phyloP scores from a whole-genome alignment of 2,113 vertebrate species.

The Hippocampus zosterae region DNA sequence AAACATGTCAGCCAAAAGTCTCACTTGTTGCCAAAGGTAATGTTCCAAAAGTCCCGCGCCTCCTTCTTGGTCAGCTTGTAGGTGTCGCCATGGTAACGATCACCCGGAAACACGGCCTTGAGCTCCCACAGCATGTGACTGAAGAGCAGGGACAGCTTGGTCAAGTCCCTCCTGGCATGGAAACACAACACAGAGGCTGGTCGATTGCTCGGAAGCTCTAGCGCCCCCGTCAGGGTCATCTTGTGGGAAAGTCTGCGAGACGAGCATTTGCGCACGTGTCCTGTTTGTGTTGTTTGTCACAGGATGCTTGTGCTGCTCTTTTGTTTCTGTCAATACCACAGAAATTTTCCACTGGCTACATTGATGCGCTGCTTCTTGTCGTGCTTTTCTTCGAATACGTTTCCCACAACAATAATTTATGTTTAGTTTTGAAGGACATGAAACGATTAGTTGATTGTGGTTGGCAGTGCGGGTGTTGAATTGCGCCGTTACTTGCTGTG shows the following conservation, averaged over 20 bases:
- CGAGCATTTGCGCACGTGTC: too few species aligned
- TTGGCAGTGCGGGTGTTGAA: too few species aligned
- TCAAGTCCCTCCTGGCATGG: constrained; percentile 75
- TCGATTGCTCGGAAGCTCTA: neutral
- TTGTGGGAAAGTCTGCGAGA: too few species aligned
- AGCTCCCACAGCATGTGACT: constrained; percentile 83
- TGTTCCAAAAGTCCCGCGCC: constrained; percentile 79
- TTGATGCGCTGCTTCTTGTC: too few species aligned
- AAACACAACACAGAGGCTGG: neutral
- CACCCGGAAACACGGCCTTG: constrained; percentile 72
- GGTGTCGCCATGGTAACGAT: constrained; percentile 71
- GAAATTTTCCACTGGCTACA: constrained; percentile 67
- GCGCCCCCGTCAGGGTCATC: neutral
- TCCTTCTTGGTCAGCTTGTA: constrained; percentile 70
- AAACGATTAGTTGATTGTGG: too few species aligned
- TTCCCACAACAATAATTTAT: too few species aligned
- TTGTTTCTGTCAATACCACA: constrained; percentile 46
- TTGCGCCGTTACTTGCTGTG: too few species aligned
- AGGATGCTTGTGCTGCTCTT: constrained; percentile 64
- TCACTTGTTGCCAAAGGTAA: constrained; percentile 74
- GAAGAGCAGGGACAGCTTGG: constrained; percentile 83
- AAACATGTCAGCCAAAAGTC: neutral
- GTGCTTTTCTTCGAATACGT: too few species aligned
- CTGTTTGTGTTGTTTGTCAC: constrained; percentile 22
- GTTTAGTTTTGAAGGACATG: too few species aligned